Percentiles rank a stretch among this genome's conserved stretches.
phyloP scores from a whole-genome alignment of 1,140 invertebrate genomes.

The Drosophila sp. region DNA sequence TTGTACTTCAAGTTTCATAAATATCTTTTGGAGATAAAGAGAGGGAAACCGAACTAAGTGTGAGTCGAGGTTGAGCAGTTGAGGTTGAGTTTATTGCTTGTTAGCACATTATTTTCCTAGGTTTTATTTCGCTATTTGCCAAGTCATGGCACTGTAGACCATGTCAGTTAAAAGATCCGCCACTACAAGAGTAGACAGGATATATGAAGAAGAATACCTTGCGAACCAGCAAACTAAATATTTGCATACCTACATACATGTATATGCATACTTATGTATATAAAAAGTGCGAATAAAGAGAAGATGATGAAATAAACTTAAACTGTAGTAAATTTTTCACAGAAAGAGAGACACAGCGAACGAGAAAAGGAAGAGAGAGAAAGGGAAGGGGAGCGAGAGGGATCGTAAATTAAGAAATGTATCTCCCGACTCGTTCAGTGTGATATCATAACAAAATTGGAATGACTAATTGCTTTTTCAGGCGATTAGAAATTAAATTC shows the following conservation, averaged over 20 bases:
- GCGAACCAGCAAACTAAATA: too few relatives aligned
- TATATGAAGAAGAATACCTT: conserved; percentile 68
- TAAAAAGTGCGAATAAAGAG: conserved; percentile 75
- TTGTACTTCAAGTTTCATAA: conserved; percentile 43
- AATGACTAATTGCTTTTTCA: neutral
- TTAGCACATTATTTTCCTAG: conserved; percentile 68
- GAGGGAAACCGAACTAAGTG: neutral
- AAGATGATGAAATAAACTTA: conserved; percentile 70
- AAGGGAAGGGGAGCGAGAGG: neutral
- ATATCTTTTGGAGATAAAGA: neutral
- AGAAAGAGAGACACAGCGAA: neutral
- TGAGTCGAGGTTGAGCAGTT: neutral
- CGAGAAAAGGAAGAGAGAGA: neutral
- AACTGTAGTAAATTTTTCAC: conserved; percentile 71
- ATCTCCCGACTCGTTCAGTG: neutral
- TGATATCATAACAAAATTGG: neutral
- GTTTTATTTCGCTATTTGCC: conserved; percentile 68
- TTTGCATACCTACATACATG: too few relatives aligned
- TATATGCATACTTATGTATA: conserved; percentile 3
- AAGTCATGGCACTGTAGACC: conserved; percentile 62
- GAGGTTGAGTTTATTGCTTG: conserved; percentile 43
- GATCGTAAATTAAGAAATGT: neutral
- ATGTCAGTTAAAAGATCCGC: conserved; percentile 35
- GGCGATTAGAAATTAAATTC: conserved; percentile 9
- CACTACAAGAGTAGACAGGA: conserved; percentile 61